Conservation (phyloP, 2,888 invertebrate species). For the Melangyna quadrimaculata region DNA sequence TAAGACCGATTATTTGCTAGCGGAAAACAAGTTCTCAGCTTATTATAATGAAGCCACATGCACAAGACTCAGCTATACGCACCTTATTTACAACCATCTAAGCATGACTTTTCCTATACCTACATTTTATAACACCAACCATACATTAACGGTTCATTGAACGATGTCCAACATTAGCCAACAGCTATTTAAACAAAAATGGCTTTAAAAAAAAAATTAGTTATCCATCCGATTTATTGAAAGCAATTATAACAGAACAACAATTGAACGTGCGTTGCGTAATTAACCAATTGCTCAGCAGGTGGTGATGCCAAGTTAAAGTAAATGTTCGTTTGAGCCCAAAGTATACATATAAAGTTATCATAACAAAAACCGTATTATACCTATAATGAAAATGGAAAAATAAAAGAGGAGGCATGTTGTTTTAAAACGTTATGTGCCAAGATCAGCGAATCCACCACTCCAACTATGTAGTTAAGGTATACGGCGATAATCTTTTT, state of each 20-base stretch:
- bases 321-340: neutral
- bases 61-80: neutral
- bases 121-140: neutral
- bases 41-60: neutral
- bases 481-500: neutral
- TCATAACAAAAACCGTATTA: neutral
- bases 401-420: neutral
- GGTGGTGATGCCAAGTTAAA: conserved; percentile 54
- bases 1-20: too few relatives aligned
- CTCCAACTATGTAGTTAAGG: neutral
- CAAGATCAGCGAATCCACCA: conserved; percentile 58
- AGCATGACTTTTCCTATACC: neutral
- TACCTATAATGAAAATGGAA: neutral
- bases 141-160: conserved; percentile 58
- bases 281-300: conserved; percentile 69
- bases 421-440: conserved; percentile 5
- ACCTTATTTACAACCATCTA: neutral
- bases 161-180: conserved; percentile 49
- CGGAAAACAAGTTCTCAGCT: neutral
- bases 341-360: neutral
- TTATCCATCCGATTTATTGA: conserved; percentile 64
- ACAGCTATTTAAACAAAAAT: neutral
- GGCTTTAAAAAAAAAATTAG: conserved; percentile 12
- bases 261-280: conserved; percentile 70
- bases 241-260: conserved; percentile 71